Evolutionary conservation across 2,888 invertebrate species (phyloP).

Genomic region (Cecidostiba fungosa): DNA sequence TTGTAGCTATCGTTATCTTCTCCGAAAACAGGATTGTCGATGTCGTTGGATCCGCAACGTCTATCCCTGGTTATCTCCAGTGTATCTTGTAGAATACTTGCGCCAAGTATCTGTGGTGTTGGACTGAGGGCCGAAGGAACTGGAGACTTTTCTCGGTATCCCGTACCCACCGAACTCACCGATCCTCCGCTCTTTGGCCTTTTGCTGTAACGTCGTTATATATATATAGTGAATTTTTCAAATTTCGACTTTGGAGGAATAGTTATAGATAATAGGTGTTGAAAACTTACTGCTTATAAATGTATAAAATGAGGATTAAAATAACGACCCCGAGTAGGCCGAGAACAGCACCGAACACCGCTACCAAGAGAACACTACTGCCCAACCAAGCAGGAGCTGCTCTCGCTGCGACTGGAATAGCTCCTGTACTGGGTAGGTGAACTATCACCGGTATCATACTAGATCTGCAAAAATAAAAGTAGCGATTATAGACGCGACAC

Average conservation of each 20-base stretch:
- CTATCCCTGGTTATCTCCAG: conserved; percentile 79
- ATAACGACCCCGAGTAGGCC: conserved; percentile 89
- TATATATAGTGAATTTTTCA: not conserved
- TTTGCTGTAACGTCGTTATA: conserved; percentile 68
- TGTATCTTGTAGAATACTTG: conserved; percentile 80
- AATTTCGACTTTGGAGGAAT: not conserved
- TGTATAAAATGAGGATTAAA: conserved; percentile 88
- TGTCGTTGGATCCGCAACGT: conserved; percentile 80
- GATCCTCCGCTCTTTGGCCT: conserved; percentile 75
- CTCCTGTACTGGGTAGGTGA: conserved; percentile 78
- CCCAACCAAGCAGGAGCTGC: conserved; percentile 81
- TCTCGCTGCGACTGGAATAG: conserved; percentile 78
- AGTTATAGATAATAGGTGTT: not conserved
- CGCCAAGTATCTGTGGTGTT: conserved; percentile 82
- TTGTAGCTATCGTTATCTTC: conserved; percentile 79
- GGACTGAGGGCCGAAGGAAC: conserved; percentile 76
- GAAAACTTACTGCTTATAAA: conserved; percentile 86
- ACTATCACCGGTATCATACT: conserved; percentile 81
- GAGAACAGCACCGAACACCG: conserved; percentile 87
- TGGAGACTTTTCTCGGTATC: conserved; percentile 76
- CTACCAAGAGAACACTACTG: conserved; percentile 82
- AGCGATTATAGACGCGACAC: conserved; percentile 59
- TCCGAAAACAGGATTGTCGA: conserved; percentile 80
- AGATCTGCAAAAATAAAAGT: conserved; percentile 67
- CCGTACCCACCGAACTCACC: conserved; percentile 77